Percentiles rank a stretch among this genome's conserved stretches.
Conservation (phyloP, 2,888 invertebrate species). For the Lagria hirta region DNA sequence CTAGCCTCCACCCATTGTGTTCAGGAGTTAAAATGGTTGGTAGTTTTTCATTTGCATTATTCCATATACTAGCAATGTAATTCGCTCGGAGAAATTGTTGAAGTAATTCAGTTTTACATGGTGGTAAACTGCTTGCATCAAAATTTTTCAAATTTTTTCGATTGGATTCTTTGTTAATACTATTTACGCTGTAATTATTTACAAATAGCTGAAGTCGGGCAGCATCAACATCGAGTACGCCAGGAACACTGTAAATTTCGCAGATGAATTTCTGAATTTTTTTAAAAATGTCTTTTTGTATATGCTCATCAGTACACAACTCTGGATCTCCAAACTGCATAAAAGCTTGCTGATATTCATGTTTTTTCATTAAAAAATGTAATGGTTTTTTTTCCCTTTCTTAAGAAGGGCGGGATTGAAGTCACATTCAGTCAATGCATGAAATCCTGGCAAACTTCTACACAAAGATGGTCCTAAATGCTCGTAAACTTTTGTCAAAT, state of each 20-base stretch:
- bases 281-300: no score
- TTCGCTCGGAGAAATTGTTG: conserved; percentile 32
- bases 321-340: no score
- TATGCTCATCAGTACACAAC: no score
- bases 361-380: no score
- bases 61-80: conserved; percentile 31
- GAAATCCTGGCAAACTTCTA: conserved; percentile 13
- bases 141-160: conserved; percentile 22
- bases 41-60: conserved; percentile 27
- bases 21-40: conserved; percentile 7
- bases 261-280: no score
- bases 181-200: conserved; percentile 20
- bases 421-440: conserved; percentile 27
- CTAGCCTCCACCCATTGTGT: conserved; percentile 10
- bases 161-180: conserved; percentile 26
- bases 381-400: conserved; percentile 31
- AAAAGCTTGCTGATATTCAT: no score
- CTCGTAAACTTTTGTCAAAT: conserved; percentile 24
- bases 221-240: conserved; percentile 32
- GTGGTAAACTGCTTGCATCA: conserved; percentile 28
- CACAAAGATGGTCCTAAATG: not conserved
- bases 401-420: conserved; percentile 30
- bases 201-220: conserved; percentile 30
- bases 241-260: conserved; percentile 38
- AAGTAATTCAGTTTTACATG: conserved; percentile 29